Conservation (phyloP, 2,797 vertebrate genomes). For the Orientallactaga sibirica region DNA sequence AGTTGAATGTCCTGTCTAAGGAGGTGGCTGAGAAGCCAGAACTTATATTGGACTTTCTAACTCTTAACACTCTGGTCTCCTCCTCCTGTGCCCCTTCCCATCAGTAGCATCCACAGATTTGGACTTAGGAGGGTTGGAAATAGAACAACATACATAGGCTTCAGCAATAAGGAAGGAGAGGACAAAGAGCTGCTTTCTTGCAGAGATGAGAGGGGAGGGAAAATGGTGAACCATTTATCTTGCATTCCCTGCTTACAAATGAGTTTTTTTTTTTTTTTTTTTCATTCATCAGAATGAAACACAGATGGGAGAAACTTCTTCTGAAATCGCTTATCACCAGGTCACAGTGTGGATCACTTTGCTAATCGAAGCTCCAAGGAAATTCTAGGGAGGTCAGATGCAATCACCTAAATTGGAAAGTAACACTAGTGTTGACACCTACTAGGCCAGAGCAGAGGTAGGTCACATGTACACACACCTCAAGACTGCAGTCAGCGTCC, state of each 20-base stretch:
- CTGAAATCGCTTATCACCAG: conserved; percentile 39
- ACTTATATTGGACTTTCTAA: not conserved
- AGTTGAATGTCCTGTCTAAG: conserved; percentile 10
- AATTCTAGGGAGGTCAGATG: conserved; percentile 72
- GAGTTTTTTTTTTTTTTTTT: not conserved
- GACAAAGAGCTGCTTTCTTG: conserved; percentile 44
- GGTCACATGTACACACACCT: not conserved
- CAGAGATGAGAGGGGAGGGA: not conserved
- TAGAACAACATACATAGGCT: not conserved
- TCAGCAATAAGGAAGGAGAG: not conserved
- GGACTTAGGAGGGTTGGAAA: not conserved
- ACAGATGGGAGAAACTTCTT: conserved; percentile 1
- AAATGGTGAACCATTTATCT: not conserved
- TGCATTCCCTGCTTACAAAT: not conserved
- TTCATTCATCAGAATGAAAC: conserved; percentile 43
- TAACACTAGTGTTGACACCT: conserved; percentile 51
- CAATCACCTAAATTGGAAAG: conserved; percentile 66
- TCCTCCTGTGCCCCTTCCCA: not conserved
- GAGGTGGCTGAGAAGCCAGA: conserved; percentile 15
- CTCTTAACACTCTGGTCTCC: not conserved
- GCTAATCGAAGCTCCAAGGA: conserved; percentile 66
- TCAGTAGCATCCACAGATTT: not conserved
- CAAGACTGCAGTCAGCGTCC: not conserved
- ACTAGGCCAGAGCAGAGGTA: not conserved
- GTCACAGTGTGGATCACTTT: conserved; percentile 24